phyloP scores from a whole-genome alignment of 2,113 vertebrate species.

The Emydocephalus ijimae region DNA sequence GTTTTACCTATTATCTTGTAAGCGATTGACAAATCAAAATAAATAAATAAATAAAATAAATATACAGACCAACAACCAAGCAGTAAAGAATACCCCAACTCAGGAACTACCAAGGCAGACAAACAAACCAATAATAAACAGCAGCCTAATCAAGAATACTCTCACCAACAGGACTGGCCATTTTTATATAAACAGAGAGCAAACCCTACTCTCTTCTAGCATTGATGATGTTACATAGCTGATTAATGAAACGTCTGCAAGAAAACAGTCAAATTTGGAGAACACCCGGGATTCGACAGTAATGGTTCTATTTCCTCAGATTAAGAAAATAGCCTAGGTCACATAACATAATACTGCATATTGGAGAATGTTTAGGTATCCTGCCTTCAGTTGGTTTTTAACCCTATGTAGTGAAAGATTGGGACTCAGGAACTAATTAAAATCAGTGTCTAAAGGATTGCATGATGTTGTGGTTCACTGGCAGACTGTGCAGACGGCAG shows the following conservation, averaged over 20 bases:
- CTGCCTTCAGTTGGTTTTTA: not conserved
- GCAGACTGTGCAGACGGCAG: too few species aligned
- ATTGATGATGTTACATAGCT: not conserved
- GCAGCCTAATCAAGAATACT: not conserved
- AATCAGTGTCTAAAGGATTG: not conserved
- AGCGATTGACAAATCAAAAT: too few species aligned
- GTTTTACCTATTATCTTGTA: too few species aligned
- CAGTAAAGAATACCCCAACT: not conserved
- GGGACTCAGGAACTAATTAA: too few species aligned
- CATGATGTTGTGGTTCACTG: not conserved
- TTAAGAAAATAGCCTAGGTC: not conserved
- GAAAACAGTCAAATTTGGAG: not conserved
- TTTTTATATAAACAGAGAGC: not conserved
- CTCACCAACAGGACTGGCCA: not conserved
- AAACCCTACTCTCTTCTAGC: not conserved
- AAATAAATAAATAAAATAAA: too few species aligned
- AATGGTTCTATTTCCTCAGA: not conserved
- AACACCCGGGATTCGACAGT: not conserved
- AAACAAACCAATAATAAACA: not conserved
- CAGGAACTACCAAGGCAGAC: not conserved
- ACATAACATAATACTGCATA: not conserved
- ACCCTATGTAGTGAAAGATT: not conserved
- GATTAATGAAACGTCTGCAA: not conserved
- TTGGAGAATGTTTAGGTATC: not conserved
- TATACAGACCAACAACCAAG: not conserved